phyloP scores from a whole-genome alignment of 2,797 vertebrate species.

The Neopelma chrysocephalum region DNA sequence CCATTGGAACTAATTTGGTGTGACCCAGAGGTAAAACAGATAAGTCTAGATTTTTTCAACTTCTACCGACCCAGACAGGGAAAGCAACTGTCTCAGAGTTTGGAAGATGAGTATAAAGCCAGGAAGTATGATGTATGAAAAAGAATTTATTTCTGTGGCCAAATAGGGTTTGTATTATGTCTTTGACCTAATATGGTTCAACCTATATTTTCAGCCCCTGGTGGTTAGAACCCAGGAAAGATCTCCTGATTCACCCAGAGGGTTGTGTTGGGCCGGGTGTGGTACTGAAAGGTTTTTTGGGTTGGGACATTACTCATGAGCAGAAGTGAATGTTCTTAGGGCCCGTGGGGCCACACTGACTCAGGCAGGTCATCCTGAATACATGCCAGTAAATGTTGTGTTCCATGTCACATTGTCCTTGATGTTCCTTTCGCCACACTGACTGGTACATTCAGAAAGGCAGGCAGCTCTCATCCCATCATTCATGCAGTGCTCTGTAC shows the following conservation, averaged over 20 bases:
- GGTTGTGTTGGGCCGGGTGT: background rate
- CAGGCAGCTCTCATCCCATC: background rate
- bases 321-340: background rate
- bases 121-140: background rate
- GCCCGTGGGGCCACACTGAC: background rate
- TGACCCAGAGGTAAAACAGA: background rate
- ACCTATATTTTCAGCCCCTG: background rate
- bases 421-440: background rate
- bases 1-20: background rate
- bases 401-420: background rate
- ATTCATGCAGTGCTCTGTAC: background rate
- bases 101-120: background rate
- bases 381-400: background rate
- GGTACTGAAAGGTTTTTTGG: background rate
- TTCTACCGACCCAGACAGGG: background rate
- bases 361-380: background rate
- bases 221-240: background rate
- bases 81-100: background rate
- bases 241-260: background rate
- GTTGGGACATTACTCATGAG: background rate
- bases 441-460: background rate
- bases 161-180: background rate
- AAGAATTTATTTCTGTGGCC: background rate
- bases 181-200: background rate
- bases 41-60: background rate